phyloP scores from a whole-genome alignment of 2,888 invertebrate genomes.

The Pterostichus madidus region DNA sequence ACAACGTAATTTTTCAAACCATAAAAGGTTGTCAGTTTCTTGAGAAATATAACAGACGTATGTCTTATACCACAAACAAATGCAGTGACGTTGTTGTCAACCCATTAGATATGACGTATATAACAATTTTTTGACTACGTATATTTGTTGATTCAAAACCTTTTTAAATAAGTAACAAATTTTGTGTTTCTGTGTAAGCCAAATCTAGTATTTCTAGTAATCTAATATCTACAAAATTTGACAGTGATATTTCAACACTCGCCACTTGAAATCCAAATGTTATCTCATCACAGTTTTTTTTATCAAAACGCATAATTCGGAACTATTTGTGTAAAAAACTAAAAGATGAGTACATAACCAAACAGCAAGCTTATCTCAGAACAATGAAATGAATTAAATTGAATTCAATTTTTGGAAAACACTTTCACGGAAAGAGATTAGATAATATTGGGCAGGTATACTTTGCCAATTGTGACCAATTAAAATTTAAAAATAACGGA shows the following conservation, averaged over 20 bases:
- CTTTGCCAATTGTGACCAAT: constrained; percentile 39
- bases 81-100: no score
- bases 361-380: not conserved
- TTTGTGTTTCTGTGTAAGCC: no score
- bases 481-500: constrained; percentile 50
- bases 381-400: constrained; percentile 20
- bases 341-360: constrained; percentile 19
- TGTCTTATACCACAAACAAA: no score
- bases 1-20: no score
- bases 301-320: constrained; percentile 43
- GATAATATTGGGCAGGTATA: constrained; percentile 20
- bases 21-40: no score
- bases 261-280: constrained; percentile 11
- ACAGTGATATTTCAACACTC: not conserved
- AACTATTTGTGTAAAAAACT: constrained; percentile 7
- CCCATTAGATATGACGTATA: no score
- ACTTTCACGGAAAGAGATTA: constrained; percentile 26
- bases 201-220: not conserved
- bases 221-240: not conserved
- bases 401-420: constrained; percentile 34
- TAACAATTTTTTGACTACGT: no score
- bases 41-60: no score
- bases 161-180: no score
- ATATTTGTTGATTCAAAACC: no score
- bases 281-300: constrained; percentile 13